Percentiles rank a stretch among this genome's conserved stretches.
phyloP scores from a whole-genome alignment of 2,113 vertebrate genomes.

The Dendrocopos noguchii region DNA sequence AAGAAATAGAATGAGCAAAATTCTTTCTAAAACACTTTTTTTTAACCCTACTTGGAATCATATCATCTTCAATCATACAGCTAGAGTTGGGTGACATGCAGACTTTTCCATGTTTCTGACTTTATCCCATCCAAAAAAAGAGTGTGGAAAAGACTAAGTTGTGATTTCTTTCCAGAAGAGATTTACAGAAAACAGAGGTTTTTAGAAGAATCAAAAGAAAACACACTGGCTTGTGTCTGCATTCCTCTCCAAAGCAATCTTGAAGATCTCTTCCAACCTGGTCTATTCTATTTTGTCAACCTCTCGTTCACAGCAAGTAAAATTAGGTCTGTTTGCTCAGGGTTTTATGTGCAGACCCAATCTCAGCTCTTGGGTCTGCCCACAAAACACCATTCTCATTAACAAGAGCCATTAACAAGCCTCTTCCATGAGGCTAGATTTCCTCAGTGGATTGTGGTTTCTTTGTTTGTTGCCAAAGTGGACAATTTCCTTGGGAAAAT shows the following conservation, averaged over 20 bases:
- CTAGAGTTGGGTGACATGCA: neutral
- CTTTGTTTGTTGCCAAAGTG: neutral
- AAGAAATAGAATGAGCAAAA: neutral
- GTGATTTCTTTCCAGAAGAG: neutral
- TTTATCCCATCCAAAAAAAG: neutral
- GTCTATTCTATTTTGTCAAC: neutral
- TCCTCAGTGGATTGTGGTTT: neutral
- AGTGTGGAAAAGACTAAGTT: conserved; percentile 24
- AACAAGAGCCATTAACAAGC: neutral
- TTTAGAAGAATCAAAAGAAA: conserved; percentile 8
- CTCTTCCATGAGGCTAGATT: neutral
- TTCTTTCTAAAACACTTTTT: neutral
- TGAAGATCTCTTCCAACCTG: too few relatives aligned
- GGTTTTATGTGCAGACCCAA: neutral
- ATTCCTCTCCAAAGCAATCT: neutral
- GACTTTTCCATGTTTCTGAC: neutral
- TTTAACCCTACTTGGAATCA: neutral
- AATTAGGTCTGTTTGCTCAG: neutral
- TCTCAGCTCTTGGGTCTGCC: neutral
- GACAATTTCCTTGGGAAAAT: neutral
- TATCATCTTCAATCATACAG: neutral
- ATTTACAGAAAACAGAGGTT: neutral
- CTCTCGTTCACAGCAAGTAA: neutral
- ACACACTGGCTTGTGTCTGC: neutral
- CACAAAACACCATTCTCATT: neutral